A percentile compares a stretch with the other conserved stretches of the same genome.
phyloP scores from a whole-genome alignment of 2,797 vertebrate species.

The Phrynocephalus forsythii region DNA sequence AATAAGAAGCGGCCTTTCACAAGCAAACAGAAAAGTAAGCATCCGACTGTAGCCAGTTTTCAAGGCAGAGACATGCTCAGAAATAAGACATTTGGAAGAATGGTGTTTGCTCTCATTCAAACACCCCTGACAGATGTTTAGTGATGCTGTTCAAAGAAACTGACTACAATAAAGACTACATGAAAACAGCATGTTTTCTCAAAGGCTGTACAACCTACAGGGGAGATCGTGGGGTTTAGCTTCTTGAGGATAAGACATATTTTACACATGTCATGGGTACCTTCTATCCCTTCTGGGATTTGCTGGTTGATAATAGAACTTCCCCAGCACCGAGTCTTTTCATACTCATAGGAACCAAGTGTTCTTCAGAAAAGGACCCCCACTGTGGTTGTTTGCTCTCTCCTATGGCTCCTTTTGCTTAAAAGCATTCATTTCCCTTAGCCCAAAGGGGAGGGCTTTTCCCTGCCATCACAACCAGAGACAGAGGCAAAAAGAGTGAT shows the following conservation, averaged over 20 bases:
- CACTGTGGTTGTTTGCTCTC: neutral
- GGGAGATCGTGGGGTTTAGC: neutral
- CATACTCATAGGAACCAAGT: neutral
- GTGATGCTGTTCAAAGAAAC: neutral
- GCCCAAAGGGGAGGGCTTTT: neutral
- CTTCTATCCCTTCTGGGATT: neutral
- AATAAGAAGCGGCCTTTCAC: neutral
- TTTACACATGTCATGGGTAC: neutral
- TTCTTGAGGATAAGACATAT: neutral
- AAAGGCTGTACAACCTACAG: neutral
- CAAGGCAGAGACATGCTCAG: neutral
- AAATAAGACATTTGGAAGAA: conserved; percentile 11
- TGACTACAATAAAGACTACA: neutral
- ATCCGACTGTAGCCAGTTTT: neutral
- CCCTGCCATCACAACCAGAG: neutral
- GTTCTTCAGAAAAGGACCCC: neutral
- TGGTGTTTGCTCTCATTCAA: neutral
- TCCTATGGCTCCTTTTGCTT: neutral
- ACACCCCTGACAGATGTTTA: neutral
- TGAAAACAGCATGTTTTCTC: neutral
- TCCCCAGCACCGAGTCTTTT: neutral
- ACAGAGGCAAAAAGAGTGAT: neutral
- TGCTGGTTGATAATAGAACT: neutral
- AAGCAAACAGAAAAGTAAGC: neutral
- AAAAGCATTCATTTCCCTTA: neutral